Percentiles rank a stretch among this genome's conserved stretches.
These are phyloP conservation scores for Mystacides longicornis DNA, from an alignment of 2,888 invertebrate genomes.

Conservation along the genomic window DNA sequence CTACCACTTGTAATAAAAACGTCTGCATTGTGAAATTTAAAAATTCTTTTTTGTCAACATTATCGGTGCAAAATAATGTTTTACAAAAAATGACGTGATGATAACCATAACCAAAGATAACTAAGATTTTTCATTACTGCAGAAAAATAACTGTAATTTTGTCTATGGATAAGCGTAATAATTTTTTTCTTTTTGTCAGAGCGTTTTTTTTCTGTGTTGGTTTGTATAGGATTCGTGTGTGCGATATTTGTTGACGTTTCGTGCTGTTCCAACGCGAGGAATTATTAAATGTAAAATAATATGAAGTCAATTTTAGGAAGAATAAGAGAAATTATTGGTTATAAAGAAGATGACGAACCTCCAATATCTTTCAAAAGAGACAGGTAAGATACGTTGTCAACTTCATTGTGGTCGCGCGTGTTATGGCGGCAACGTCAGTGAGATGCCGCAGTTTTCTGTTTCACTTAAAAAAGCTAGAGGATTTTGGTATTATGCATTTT, in stretches of 20 bases:
- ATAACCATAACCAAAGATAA: too few species aligned
- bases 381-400: constrained; percentile 49
- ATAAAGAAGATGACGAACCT: constrained; percentile 35
- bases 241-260: constrained; percentile 17
- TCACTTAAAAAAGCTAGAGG: constrained; percentile 38
- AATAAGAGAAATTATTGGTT: constrained; percentile 40
- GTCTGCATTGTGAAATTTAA: too few species aligned
- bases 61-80: too few species aligned
- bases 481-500: constrained; percentile 38
- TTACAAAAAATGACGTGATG: too few species aligned
- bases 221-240: neutral
- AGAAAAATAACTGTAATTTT: too few species aligned
- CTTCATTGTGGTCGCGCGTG: constrained; percentile 31
- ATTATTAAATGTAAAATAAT: constrained; percentile 31
- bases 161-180: too few species aligned
- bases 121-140: too few species aligned
- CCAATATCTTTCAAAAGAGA: constrained; percentile 41
- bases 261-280: constrained; percentile 2
- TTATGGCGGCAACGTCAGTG: constrained; percentile 45
- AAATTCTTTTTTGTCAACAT: too few species aligned
- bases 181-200: too few species aligned
- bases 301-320: constrained; percentile 45
- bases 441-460: constrained; percentile 36
- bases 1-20: too few species aligned
- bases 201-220: neutral